Evolutionary conservation across 2,797 vertebrate genomes (phyloP).

Genomic region (Leptatherina wallacei): DNA sequence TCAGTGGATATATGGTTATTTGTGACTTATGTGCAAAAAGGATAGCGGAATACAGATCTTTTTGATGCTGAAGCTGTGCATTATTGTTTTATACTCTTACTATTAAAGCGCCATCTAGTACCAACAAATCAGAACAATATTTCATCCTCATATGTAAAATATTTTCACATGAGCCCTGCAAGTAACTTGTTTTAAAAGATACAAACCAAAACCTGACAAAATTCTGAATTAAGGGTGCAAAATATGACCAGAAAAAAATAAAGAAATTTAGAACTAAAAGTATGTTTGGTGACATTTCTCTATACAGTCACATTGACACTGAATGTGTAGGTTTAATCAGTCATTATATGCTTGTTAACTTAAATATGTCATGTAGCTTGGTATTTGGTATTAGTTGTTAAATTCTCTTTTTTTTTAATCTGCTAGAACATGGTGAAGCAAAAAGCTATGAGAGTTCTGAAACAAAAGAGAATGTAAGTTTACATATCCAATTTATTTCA

Average conservation of each 20-base stretch:
- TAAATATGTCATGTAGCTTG: background rate
- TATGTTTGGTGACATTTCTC: background rate
- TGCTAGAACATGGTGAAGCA: slow-evolving; percentile 98
- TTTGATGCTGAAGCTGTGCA: background rate
- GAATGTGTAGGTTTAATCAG: background rate
- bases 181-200: background rate
- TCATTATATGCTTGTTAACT: background rate
- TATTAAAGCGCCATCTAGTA: background rate
- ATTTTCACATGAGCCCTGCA: background rate
- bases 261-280: background rate
- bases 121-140: background rate
- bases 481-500: background rate
- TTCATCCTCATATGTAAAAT: background rate
- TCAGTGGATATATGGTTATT: background rate
- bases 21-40: background rate
- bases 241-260: background rate
- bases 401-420: slow-evolving; percentile 2
- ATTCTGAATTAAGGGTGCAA: background rate
- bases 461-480: slow-evolving; percentile 98
- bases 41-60: background rate
- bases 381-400: background rate
- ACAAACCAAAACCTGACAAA: background rate
- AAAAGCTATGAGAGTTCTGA: slow-evolving; percentile 95
- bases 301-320: background rate
- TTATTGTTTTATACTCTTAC: background rate